Conservation (phyloP, 2,113 vertebrate species). For the Tetraodon nigroviridis region DNA sequence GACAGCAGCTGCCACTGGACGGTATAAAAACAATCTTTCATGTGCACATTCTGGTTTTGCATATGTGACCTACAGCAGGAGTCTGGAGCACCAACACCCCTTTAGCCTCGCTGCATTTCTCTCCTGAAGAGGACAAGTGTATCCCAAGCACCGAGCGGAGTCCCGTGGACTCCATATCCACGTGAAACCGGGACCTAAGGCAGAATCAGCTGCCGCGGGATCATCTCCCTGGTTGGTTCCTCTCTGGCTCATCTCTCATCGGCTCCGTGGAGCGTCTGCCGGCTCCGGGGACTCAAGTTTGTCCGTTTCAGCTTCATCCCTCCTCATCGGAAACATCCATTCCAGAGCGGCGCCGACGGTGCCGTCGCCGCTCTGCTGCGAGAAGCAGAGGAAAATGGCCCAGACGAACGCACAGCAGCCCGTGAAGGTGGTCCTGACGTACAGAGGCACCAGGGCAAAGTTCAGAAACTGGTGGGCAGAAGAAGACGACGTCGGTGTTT, state of each 20-base stretch:
- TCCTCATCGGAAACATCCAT: slow-evolving; percentile 56
- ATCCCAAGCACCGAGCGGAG: slow-evolving; percentile 1
- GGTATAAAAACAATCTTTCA: neutral
- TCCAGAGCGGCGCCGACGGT: slow-evolving; percentile 72
- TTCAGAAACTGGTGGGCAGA: slow-evolving; percentile 77
- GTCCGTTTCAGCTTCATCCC: slow-evolving; percentile 9
- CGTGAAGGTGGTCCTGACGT: slow-evolving; percentile 81
- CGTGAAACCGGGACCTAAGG: no score
- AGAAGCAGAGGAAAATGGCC: slow-evolving; percentile 90
- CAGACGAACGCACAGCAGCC: slow-evolving; percentile 87
- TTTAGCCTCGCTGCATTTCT: neutral
- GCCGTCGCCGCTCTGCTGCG: slow-evolving; percentile 82
- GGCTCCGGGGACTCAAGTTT: slow-evolving; percentile 5
- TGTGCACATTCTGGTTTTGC: neutral
- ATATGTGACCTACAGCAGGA: slow-evolving; percentile 3
- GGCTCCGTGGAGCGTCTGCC: neutral
- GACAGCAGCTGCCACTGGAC: slow-evolving; percentile 30
- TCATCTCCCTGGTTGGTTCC: neutral
- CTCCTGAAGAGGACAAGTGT: neutral
- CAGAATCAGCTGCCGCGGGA: no score
- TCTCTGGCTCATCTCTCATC: neutral
- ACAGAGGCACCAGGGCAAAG: slow-evolving; percentile 82
- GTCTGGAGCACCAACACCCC: neutral
- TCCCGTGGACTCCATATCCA: no score
- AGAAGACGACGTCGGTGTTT: neutral